phyloP scores from a whole-genome alignment of 2,797 vertebrate genomes.

The Melanogrammus aeglefinus region DNA sequence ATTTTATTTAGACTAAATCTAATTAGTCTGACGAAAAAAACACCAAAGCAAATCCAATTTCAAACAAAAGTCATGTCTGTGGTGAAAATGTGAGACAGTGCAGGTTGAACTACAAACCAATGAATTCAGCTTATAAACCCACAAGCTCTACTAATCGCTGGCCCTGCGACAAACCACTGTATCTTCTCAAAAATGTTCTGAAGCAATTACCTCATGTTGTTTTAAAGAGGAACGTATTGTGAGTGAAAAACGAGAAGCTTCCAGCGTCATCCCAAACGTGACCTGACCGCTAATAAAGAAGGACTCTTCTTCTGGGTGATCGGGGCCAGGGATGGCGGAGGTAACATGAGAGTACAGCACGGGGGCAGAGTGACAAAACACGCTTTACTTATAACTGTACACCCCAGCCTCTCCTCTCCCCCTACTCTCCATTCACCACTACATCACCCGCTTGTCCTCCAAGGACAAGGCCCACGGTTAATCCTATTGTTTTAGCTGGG shows the following conservation, averaged over 20 bases:
- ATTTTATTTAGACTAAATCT: background rate
- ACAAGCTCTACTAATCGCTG: background rate
- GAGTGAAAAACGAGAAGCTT: too few relatives aligned
- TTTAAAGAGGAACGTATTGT: too few relatives aligned
- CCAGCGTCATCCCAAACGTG: too few relatives aligned
- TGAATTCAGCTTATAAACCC: background rate
- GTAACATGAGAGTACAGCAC: too few relatives aligned
- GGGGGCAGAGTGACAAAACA: too few relatives aligned
- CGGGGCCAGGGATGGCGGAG: too few relatives aligned
- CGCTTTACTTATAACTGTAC: too few relatives aligned
- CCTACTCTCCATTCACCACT: constrained; percentile 36
- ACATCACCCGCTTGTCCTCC: constrained; percentile 29
- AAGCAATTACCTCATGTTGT: too few relatives aligned
- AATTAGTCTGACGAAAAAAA: background rate
- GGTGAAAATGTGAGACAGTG: background rate
- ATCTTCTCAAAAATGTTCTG: background rate
- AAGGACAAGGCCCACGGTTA: constrained; percentile 28
- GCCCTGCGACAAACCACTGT: background rate
- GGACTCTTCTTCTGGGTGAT: too few relatives aligned
- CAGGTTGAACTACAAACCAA: background rate
- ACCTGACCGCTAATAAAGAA: too few relatives aligned
- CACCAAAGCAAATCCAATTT: background rate
- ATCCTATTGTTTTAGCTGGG: constrained; percentile 16
- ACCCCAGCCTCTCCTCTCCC: constrained; percentile 33
- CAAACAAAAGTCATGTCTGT: background rate